Base-by-base conservation (phyloP, 2,113 vertebrate species). In the Philantomba maxwellii region DNA sequence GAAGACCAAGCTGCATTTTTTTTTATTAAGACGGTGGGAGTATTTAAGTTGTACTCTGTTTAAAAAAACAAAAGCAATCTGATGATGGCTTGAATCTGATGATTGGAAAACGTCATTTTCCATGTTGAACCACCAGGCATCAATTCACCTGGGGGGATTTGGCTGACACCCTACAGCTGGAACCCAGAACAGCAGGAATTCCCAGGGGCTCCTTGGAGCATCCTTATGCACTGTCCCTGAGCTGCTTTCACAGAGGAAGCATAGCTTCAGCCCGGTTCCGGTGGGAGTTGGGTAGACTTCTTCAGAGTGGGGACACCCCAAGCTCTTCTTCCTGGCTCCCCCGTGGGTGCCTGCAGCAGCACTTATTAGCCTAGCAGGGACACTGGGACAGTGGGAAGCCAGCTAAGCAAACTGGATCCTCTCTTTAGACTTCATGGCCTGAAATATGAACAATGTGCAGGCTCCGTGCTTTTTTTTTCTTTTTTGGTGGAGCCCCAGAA, bases 391-490 rank as follows among this genome's bases (percentile, higher is more conserved):
- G n/a, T 4, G 45, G 11, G 47, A 70, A 73, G 90, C 49, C 14
- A 6, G 21, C 43, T 26, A 3, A 21, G 53, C 8, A n/a, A 13
- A 43, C 28, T 6, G 33, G 14, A n/a, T 33, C 33, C n/a, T 47
- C 43, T 6, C 0, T 9, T 2, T 25, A 36, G 28, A 33, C 21
- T 0, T 17, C 1, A 0, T 7, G 60, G 14, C 73, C 45, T n/a
- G 66, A 57, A 83, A 30, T 14, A 4, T 1, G 28, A 78, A 12
- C 75, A 6, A 16, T 39, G 0, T 4, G 43, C n/a, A 6, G 30
- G 3, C 45, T 73, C 45, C 12, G 5, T 33, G 57, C 19, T 15
- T 45, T 19, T n/a, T 14, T 7, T 17, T 11, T 36, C 64, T 70
- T 39, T 73, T 39, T 51, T 8, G 14, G 13, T 19, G 57, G 75